A percentile compares a stretch with the other conserved stretches of the same genome.
Conservation (phyloP, 2,113 vertebrate genomes). For the Caranx melampygus region DNA sequence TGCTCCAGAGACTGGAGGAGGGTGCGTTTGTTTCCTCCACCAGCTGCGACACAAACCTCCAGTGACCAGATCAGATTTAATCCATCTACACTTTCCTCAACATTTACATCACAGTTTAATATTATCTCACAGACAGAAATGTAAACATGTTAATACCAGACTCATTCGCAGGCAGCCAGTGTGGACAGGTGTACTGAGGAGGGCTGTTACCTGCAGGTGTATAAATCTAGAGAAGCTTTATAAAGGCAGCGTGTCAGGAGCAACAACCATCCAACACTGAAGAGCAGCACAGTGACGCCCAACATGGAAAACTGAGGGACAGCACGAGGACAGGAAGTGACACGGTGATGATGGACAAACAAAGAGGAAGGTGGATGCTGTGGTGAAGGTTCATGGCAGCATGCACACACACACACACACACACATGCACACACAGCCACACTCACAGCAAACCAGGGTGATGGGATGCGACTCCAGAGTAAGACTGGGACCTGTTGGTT, state of each 20-base stretch:
- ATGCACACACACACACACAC: constrained; percentile 23
- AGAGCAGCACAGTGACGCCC: neutral
- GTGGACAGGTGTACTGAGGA: neutral
- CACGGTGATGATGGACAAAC: constrained; percentile 8
- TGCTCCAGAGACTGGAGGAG: too few relatives aligned
- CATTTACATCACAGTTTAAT: too few relatives aligned
- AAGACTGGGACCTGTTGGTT: constrained; percentile 59
- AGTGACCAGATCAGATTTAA: too few relatives aligned
- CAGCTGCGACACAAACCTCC: too few relatives aligned
- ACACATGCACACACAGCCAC: constrained; percentile 8
- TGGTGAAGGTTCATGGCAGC: constrained; percentile 1
- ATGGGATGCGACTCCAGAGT: constrained; percentile 69
- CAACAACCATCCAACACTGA: neutral
- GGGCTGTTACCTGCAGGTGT: too few relatives aligned
- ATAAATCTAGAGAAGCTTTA: too few relatives aligned
- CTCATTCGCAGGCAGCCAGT: neutral
- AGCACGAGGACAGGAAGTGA: neutral
- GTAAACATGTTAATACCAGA: too few relatives aligned
- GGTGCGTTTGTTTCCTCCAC: too few relatives aligned
- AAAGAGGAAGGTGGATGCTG: constrained; percentile 28
- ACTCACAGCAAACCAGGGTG: constrained; percentile 26
- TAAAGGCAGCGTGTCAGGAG: neutral
- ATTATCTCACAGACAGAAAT: neutral
- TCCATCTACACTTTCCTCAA: too few relatives aligned
- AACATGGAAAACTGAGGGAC: neutral